Percentiles rank a stretch among this genome's conserved stretches.
Evolutionary conservation across 2,797 vertebrate genomes (phyloP).

Genomic region (Philypnodon macrostomus): DNA sequence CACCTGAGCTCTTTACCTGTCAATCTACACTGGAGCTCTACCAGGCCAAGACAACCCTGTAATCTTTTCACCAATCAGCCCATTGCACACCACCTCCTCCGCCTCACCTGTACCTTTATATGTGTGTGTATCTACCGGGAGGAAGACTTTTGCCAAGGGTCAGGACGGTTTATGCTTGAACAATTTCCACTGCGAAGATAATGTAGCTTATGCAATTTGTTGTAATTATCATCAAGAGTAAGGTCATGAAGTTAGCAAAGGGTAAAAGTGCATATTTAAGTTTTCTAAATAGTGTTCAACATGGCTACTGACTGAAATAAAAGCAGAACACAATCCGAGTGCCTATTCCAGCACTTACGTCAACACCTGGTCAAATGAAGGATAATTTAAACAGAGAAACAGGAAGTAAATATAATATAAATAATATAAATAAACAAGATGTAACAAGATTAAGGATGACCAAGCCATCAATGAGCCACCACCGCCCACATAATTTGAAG

Average conservation of each 20-base stretch:
- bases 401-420: no score
- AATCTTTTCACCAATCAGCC: constrained; percentile 67
- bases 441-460: no score
- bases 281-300: constrained; percentile 25
- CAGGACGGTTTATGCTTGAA: constrained; percentile 33
- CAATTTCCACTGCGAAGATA: constrained; percentile 49
- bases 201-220: constrained; percentile 45
- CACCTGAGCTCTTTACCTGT: constrained; percentile 43
- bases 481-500: no score
- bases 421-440: no score
- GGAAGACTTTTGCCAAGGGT: constrained; percentile 39
- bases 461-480: no score
- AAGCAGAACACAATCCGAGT: no score
- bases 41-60: constrained; percentile 50
- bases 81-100: constrained; percentile 12
- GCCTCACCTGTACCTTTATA: constrained; percentile 21
- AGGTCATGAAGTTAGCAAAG: constrained; percentile 26
- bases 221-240: constrained; percentile 53
- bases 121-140: constrained; percentile 13
- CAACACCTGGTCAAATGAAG: no score
- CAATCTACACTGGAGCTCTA: constrained; percentile 49
- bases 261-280: constrained; percentile 32
- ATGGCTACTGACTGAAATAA: no score
- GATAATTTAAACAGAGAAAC: no score
- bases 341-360: no score